Base-by-base conservation (phyloP, 2,113 vertebrate genomes). In the Meleagris gallopavo region DNA sequence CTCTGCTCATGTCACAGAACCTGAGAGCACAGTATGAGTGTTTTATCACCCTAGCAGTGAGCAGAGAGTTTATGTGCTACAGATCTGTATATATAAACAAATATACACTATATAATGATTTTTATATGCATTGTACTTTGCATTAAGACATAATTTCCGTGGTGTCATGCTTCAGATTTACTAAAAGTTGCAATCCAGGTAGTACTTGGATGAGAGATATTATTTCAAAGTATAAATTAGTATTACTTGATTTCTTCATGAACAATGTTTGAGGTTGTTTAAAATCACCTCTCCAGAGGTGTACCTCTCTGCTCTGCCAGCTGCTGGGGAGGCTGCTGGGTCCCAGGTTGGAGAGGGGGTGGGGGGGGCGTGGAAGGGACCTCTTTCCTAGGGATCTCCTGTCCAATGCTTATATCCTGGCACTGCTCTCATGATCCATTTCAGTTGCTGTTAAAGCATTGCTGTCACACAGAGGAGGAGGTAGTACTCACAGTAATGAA, bases 21-120 rank as follows among this genome's bases (percentile, higher is more conserved):
- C 36, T 64, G 76, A 89, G 32, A 83, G 41, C 32, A 77, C 62
- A 1, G 0, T 83, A n/a, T 38, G 61, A 88, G 43, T 87, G 43
- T 81, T 92, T 93, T 89, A 78, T 89, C 58, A 82, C 24, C 43
- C 58, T 45, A 82, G 67, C 38, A 86, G 85, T 41, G 41, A 83
- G 55, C 67, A 80, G 45, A 87, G 40, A 87, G 27, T 61, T 58
- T 58, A 58, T 58, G 9, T 54, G 52, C 15, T 54, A 27, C 52
- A 54, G 30, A 11, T 58, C 55, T 58, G 32, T 58, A 57, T 58
- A n/a, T 58, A 58, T 58, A n/a, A n/a, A 11, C 55, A 58, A n/a
- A 17, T 58, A n/a, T n/a, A 19, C 30, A n/a, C 17, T 20, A 58
- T 20, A 58, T 58, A n/a, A 18, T 58, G 55, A 11, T 58, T 58